Evolutionary conservation across 2,888 invertebrate genomes (phyloP), one percentile per base, ranked within the genome.

Genomic region (Melieria picta): DNA sequence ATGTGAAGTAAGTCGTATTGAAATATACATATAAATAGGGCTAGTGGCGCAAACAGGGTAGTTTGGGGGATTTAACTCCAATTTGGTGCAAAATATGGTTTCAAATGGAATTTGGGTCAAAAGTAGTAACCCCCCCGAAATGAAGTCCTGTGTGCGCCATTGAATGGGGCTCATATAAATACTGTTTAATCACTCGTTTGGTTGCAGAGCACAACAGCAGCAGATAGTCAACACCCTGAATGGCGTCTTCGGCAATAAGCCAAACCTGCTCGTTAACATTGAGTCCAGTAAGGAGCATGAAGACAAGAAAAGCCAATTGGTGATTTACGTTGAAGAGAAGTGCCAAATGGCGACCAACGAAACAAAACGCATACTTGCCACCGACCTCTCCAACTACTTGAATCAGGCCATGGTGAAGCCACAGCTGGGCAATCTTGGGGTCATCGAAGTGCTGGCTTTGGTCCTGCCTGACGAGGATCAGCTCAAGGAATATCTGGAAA

Each of bases 401-500:
- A 91, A 93, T 76, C 93, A 93, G 77, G 89, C 90, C 0, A 88
- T 89, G 73, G 91, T 93, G 42, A 93, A 93, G 75, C 89, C 90
- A 72, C 94, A 95, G 79, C 88, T 98, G 10, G 86, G 88, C 1
- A 91, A 90, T 77, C 90, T 96, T 50, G 93, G 93, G 1, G 92
- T 95, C 50, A 88, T 89, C 52, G 90, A 91, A 77, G 90, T 94
- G 42, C 89, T 91, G 74, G 89, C 97, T 11, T 90, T 93, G 83
- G 91, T 93, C 0, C 90, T 92, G 58, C 93, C 96, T 60, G 91
- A 93, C 77, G 93, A 92, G 67, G 92, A 93, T 73, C 93, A 94
- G 82, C 82, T 96, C 13, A 93, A 94, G 77, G 94, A 96, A 79
- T 99, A 98, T 87, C 88, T 98, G 72, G 94, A 95, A 79, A 93